Base-by-base conservation (phyloP, 1,140 invertebrate genomes). In the Helicoverpa zea region DNA sequence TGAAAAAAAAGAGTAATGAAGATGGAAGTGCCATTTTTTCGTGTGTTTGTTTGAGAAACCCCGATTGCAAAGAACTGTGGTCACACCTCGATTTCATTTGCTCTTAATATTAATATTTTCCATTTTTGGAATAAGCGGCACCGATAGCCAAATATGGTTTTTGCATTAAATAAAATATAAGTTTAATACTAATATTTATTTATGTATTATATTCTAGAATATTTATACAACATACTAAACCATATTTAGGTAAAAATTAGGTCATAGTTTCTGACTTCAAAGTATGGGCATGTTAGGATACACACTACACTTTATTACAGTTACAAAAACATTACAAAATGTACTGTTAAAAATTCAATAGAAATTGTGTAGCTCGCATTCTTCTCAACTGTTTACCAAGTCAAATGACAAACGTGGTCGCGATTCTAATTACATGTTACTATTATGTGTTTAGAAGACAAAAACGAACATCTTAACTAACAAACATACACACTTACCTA, bases 331-430 rank as follows among this genome's bases (percentile, higher is more conserved):
- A 80, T 92, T 89, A 84, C 91, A 80, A 91, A 89, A 92, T 79
- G n/a, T 51, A 63, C 74, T 78, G 76, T 85, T 84, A 81, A 88
- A 90, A 91, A 91, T 89, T 86, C 86, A 88, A 82, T 86, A 81
- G 84, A 93, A 89, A 88, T 85, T 85, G 81, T 82, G 76, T 68
- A 70, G 81, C 78, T 51, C 78, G 83, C 85, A 94, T 92, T 92
- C 90, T 89, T 90, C 81, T 68, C 58, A 82, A 82, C 90, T 90
- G 79, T 79, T 94, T 92, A 90, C 90, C 89, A 93, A 94, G 89
- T 94, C 91, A 90, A 93, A 94, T 94, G 85, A 86, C 87, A 89
- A 23, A 91, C 92, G 91, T 91, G 89, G 84, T 81, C 68, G 84
- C 83, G 82, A 89, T 93, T 84, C 86, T 92, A 92, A 94, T 91